phyloP scores from a whole-genome alignment of 2,888 invertebrate genomes.

The Brachyptera risi region DNA sequence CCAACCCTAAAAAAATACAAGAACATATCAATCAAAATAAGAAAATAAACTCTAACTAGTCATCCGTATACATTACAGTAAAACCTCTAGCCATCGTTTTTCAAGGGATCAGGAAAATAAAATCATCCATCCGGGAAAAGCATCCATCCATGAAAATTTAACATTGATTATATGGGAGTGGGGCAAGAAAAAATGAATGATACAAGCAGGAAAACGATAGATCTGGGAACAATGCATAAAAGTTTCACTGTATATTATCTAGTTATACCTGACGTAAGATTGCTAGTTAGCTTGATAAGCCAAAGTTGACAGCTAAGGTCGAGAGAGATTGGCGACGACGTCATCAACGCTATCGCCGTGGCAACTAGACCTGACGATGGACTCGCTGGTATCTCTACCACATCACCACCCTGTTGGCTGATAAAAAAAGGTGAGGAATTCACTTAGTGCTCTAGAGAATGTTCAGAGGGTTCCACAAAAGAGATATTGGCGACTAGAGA shows the following conservation, averaged over 20 bases:
- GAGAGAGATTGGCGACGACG: slow-evolving; percentile 50
- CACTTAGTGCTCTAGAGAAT: no score
- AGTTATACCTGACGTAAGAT: slow-evolving; percentile 52
- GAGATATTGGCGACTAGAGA: no score
- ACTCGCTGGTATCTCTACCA: slow-evolving; percentile 14
- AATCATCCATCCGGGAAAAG: no score
- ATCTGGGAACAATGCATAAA: no score
- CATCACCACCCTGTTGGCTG: slow-evolving; percentile 23
- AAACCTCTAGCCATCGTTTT: neutral
- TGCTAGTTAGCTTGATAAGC: slow-evolving; percentile 52
- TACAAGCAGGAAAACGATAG: no score
- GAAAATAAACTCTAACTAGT: neutral
- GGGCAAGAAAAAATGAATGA: no score
- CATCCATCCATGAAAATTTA: no score
- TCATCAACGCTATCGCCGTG: slow-evolving; percentile 45
- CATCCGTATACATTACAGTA: neutral
- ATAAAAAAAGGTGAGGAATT: neutral
- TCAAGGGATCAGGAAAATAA: no score
- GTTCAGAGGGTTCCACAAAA: no score
- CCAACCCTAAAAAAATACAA: slow-evolving; percentile 8
- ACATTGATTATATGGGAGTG: no score
- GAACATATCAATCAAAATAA: neutral
- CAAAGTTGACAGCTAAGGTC: slow-evolving; percentile 51
- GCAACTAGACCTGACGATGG: slow-evolving; percentile 41
- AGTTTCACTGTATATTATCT: neutral